A percentile compares a stretch with the other conserved stretches of the same genome.
Conservation (phyloP, 2,113 vertebrate species). For the Saccopteryx leptura region DNA sequence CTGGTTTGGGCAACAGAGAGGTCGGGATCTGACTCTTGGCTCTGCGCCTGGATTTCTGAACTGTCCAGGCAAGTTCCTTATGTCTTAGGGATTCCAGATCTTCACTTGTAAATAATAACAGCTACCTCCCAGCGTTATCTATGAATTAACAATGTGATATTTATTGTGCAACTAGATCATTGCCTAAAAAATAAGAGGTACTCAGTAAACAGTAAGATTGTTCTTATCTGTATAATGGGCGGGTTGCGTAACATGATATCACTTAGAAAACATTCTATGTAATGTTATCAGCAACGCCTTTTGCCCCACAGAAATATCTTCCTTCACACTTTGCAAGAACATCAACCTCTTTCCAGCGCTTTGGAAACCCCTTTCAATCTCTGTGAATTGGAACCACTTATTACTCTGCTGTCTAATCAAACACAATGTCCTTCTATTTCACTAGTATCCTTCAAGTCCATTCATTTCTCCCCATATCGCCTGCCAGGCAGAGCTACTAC, state of each 20-base stretch:
- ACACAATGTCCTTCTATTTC: not conserved
- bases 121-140: not conserved
- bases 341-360: not conserved
- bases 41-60: not conserved
- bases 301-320: not conserved
- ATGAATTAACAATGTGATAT: constrained; percentile 40
- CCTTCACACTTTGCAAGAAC: not conserved
- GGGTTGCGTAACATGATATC: not conserved
- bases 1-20: not conserved
- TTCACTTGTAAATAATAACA: not conserved
- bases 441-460: not conserved
- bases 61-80: constrained; percentile 43
- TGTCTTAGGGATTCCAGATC: not conserved
- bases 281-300: not conserved
- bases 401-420: not conserved
- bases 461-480: not conserved
- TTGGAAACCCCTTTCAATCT: not conserved
- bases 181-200: not conserved
- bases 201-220: not conserved
- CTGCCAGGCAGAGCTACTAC: not conserved
- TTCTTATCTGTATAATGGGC: not conserved
- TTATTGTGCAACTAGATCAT: not conserved
- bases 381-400: not conserved
- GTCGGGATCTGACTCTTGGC: not conserved
- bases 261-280: not conserved